Base-by-base conservation (phyloP, 2,888 invertebrate species). In the Drosophila dives region DNA sequence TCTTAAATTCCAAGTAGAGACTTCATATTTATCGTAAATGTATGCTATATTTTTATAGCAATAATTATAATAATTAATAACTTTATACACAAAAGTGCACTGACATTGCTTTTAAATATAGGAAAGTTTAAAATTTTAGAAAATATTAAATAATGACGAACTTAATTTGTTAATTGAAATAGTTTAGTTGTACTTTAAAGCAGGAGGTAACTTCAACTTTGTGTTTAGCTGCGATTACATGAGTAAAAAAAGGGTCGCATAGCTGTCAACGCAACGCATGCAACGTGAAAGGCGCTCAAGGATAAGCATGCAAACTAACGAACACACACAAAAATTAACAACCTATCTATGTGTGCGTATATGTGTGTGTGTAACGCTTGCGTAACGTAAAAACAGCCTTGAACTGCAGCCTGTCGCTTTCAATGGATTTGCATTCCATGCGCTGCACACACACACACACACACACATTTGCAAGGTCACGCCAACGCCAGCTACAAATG, bases 371-470 rank as follows among this genome's bases (percentile, higher is more conserved):
- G 88, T 71, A 65, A 56, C 56, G 80, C 89, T 88, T 88, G 90
- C 87, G 87, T 88, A 88, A 88, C 87, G 87, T 88, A 88, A 88
- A 88, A 88, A 69, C 78, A 88, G 90, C 87, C 90, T 90, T 88
- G 87, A 88, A 88, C 90, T 86, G 89, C 87, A 88, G 86, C 76
- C 77, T 83, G 84, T 75, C 86, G 90, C 86, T 86, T 88, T 90
- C 90, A 88, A 88, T 88, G 87, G 90, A 88, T 88, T 90, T 88
- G 86, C 90, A 90, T 89, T 84, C 85, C 86, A 73, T 81, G 71
- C 86, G 58, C 74, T 75, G 63, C 70, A 59, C 65, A 63, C 59
- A 50, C 17, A 54, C 58, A 60, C 58, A 60, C 60, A 32, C 36
- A 68, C 49, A 59, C 48, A 29, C 45, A 55, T 26, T 70, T 64